phyloP scores from a whole-genome alignment of 2,888 invertebrate species.

The Cordilura impudica region DNA sequence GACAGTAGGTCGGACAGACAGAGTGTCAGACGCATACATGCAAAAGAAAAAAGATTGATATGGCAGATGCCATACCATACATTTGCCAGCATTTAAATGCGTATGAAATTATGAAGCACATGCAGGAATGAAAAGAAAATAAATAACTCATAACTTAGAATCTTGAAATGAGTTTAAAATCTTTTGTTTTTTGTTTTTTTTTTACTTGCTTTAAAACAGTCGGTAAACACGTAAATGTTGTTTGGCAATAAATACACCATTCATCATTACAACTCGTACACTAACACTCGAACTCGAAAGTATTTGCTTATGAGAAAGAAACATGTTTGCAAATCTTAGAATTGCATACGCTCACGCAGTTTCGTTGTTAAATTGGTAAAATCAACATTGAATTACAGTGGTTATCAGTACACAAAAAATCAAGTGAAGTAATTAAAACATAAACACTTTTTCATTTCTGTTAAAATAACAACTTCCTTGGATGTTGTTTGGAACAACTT shows the following conservation, averaged over 20 bases:
- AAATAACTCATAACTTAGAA: constrained; percentile 28
- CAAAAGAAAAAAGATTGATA: neutral
- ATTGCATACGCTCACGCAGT: constrained; percentile 57
- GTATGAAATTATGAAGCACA: constrained; percentile 51
- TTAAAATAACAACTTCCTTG: too few relatives aligned
- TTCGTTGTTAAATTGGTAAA: constrained; percentile 28
- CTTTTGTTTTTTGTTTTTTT: neutral
- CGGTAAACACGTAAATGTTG: constrained; percentile 52
- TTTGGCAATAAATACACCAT: constrained; percentile 34
- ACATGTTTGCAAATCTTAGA: constrained; percentile 38
- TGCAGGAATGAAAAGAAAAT: neutral
- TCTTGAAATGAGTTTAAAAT: constrained; percentile 26
- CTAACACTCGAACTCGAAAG: neutral
- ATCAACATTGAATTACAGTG: neutral
- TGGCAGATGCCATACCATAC: constrained; percentile 15
- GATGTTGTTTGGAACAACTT: too few relatives aligned
- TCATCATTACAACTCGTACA: constrained; percentile 5
- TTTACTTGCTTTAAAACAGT: constrained; percentile 32
- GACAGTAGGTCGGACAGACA: constrained; percentile 16
- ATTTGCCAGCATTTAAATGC: constrained; percentile 31
- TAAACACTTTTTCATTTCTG: too few relatives aligned
- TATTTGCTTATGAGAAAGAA: neutral
- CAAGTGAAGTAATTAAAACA: too few relatives aligned
- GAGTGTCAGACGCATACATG: constrained; percentile 26
- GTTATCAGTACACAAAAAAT: too few relatives aligned